These are phyloP conservation scores for Origma solitaria DNA, from an alignment of 2,113 vertebrate genomes.

Conservation along the genomic window DNA sequence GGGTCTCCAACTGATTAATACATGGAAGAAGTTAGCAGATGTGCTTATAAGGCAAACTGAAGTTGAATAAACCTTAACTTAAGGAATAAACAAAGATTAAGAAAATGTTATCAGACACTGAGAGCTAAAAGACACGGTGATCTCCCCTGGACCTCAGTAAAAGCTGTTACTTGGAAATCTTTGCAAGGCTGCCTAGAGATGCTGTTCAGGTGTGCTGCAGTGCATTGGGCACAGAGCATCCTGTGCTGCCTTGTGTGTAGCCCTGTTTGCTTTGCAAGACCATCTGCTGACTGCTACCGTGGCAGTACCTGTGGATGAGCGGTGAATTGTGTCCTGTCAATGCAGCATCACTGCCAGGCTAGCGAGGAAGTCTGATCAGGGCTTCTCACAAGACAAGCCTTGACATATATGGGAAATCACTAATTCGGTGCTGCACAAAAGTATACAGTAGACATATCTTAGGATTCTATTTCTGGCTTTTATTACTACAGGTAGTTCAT, in stretches of 20 bases:
- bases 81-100: background rate
- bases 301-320: background rate
- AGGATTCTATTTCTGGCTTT: background rate
- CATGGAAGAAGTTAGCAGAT: background rate
- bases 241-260: rapidly evolving
- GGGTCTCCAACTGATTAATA: background rate
- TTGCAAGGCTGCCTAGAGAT: background rate
- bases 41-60: background rate
- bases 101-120: background rate
- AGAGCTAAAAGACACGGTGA: background rate
- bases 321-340: background rate
- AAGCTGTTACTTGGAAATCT: background rate
- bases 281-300: rapidly evolving
- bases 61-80: background rate
- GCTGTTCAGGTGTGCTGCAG: background rate
- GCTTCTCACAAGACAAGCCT: background rate
- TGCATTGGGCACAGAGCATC: background rate
- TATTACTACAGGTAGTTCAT: background rate
- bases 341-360: background rate
- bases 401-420: background rate
- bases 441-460: background rate
- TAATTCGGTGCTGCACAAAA: background rate
- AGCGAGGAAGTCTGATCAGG: background rate
- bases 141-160: background rate
- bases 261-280: background rate